Evolutionary conservation across 2,797 vertebrate species (phyloP), one percentile per base, ranked within the genome.

Genomic region (Sebastes alutus): DNA sequence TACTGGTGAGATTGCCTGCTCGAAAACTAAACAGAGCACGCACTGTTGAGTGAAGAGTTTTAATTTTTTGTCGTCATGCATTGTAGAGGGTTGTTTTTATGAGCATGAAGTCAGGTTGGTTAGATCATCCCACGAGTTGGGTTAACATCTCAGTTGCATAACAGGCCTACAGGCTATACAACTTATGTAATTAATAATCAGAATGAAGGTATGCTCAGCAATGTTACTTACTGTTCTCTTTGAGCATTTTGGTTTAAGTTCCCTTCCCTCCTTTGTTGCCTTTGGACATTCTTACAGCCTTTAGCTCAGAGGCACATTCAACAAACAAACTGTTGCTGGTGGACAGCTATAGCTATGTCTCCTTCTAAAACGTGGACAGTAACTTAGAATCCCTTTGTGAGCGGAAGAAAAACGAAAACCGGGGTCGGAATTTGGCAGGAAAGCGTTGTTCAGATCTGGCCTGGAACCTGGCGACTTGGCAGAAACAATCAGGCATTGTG

Each of bases 401-500:
- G 96, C 83, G 95, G 94, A 96, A 95, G 96, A 96, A 96, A 98
- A 92, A 97, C 92, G 93, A 97, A 97, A 97, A 97, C 95, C 95
- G 93, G 97, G 97, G 97, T 97, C 91, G 96, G 97, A 97, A 97
- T 98, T 98, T 98, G 97, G 97, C 97, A 97, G 96, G 95, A 97
- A 96, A 97, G 96, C 94, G 96, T 96, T 96, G 97, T 97, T 97
- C 95, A 95, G 96, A 96, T 97, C 97, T 97, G 90, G 90, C 90
- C 97, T 97, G 97, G 96, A 97, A 97, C 97, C 97, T 98, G 97
- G 96, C 96, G 96, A 97, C 92, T 97, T 97, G 97, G 96, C 96
- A 96, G 96, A 97, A 98, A 99, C 97, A 99, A 98, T 98, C 96
- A 95, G 95, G 96, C 97, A 98, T 98, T 99, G 97, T 99, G 96